Evolutionary conservation across 2,113 vertebrate species (phyloP).

Genomic region (Xiphorhynchus elegans): DNA sequence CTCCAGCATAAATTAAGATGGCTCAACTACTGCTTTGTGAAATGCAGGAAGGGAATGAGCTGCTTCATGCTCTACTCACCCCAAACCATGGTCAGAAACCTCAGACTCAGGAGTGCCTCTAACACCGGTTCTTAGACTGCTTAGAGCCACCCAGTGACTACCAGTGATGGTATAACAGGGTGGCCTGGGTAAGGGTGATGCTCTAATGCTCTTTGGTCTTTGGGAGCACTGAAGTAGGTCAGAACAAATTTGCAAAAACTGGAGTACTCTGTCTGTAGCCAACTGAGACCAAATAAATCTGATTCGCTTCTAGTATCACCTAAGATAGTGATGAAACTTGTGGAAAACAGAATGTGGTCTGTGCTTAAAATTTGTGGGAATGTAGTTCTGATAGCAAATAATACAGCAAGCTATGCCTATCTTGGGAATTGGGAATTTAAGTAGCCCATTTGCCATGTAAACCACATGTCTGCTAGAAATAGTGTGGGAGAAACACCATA

Average conservation of each 20-base stretch:
- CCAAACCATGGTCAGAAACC: not conserved
- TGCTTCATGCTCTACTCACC: not conserved
- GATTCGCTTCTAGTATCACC: not conserved
- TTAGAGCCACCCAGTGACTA: not conserved
- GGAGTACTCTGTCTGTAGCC: not conserved
- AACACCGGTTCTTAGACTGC: not conserved
- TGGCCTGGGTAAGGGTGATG: accelerated
- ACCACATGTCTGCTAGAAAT: not conserved
- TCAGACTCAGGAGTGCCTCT: not conserved
- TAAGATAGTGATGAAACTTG: not conserved
- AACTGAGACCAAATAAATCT: not conserved
- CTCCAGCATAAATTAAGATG: not conserved
- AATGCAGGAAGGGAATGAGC: not conserved
- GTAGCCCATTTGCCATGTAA: not conserved
- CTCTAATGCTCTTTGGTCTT: not conserved
- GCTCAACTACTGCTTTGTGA: not conserved
- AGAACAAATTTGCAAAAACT: not conserved
- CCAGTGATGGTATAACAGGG: accelerated
- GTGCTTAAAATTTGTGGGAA: not conserved
- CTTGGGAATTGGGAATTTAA: not conserved
- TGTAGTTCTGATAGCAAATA: not conserved
- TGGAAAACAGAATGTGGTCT: not conserved
- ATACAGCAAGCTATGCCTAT: not conserved
- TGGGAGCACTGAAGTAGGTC: not conserved
- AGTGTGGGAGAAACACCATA: not conserved